Conservation (phyloP, 2,113 vertebrate genomes). For the Poeciliopsis retropinna region DNA sequence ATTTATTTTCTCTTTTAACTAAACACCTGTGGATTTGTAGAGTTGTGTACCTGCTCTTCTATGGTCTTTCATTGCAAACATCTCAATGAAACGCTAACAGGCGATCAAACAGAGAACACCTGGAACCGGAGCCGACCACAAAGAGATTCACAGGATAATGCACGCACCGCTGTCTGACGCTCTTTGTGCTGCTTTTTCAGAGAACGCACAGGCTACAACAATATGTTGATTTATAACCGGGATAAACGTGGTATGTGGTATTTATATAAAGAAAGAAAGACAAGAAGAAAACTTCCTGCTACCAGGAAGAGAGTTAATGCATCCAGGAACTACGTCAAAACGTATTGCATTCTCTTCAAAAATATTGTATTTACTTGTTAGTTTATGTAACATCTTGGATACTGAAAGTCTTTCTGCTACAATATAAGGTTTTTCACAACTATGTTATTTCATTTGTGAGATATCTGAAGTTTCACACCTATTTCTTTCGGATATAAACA, state of each 20-base stretch:
- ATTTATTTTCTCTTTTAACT: slow-evolving; percentile 58
- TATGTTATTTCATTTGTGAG: too few species aligned
- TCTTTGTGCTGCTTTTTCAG: slow-evolving; percentile 57
- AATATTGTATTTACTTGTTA: too few species aligned
- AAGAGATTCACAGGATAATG: slow-evolving; percentile 45
- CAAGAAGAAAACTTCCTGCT: slow-evolving; percentile 48
- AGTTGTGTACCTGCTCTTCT: slow-evolving; percentile 50
- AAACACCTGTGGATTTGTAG: slow-evolving; percentile 70
- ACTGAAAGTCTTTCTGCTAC: too few species aligned
- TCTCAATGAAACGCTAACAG: slow-evolving; percentile 70
- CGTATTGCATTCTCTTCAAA: too few species aligned
- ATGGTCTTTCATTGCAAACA: slow-evolving; percentile 61
- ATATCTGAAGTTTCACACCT: too few species aligned
- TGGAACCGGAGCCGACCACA: slow-evolving; percentile 58
- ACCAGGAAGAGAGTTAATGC: slow-evolving; percentile 52
- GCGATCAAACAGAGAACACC: slow-evolving; percentile 62
- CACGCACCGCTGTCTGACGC: slow-evolving; percentile 41
- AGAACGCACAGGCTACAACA: slow-evolving; percentile 47
- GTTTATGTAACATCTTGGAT: too few species aligned
- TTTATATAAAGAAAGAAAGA: slow-evolving; percentile 58
- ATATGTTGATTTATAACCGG: slow-evolving; percentile 54
- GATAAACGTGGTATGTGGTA: slow-evolving; percentile 63
- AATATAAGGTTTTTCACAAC: too few species aligned
- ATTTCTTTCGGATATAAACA: too few species aligned
- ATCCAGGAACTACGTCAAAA: slow-evolving; percentile 1